Conservation (phyloP, 2,113 vertebrate species). For the Lampris incognitus region DNA sequence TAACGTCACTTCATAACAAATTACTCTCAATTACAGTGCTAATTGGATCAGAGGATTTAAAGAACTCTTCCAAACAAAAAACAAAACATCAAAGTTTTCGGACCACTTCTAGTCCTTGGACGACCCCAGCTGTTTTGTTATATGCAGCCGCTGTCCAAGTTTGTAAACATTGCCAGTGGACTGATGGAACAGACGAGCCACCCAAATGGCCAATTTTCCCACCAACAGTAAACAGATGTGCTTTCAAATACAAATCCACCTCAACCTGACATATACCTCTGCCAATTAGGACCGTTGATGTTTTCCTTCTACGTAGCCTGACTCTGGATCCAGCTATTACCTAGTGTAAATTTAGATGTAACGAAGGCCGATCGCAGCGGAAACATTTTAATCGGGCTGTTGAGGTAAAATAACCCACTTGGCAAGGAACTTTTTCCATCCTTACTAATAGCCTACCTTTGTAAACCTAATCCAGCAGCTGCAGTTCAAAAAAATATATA, state of each 20-base stretch:
- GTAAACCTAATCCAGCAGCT: conserved; percentile 37
- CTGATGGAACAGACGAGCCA: conserved; percentile 1
- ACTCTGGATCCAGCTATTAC: conserved; percentile 25
- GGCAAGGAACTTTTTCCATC: conserved; percentile 6
- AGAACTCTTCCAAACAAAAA: too few species aligned
- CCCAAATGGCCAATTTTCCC: conserved; percentile 19
- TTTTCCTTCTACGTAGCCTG: conserved; percentile 34
- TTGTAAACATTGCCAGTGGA: conserved; percentile 8
- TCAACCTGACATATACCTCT: conserved; percentile 47
- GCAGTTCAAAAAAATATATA: not conserved
- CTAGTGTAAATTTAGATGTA: conserved; percentile 56
- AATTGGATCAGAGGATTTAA: too few species aligned
- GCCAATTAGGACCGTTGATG: conserved; percentile 46
- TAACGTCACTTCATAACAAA: not conserved
- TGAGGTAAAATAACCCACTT: conserved; percentile 16
- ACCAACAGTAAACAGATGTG: conserved; percentile 18
- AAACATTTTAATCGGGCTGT: conserved; percentile 35
- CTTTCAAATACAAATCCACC: conserved; percentile 33
- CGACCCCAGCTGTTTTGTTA: not conserved
- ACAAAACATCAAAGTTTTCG: too few species aligned
- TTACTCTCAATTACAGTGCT: too few species aligned
- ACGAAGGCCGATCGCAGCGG: conserved; percentile 28
- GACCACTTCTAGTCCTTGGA: too few species aligned
- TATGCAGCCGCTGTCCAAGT: not conserved
- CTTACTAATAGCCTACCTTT: conserved; percentile 15